Conservation (phyloP, 92 coral and sea anemone genomes). For the Pocillopora meandrina region DNA sequence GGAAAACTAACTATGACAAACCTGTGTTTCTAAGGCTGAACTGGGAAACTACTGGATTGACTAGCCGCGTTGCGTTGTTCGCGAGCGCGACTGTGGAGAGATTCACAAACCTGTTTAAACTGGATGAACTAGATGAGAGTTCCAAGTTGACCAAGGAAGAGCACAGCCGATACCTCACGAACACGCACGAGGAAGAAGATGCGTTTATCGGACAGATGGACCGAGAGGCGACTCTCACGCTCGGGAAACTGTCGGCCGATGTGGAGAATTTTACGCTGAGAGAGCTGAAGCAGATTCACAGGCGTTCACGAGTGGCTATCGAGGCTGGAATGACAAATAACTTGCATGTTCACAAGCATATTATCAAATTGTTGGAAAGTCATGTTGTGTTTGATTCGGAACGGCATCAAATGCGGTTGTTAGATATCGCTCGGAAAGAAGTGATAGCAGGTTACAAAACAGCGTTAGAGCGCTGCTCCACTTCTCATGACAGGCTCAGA, state of each 20-base stretch:
- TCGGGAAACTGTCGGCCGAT: constrained; percentile 58
- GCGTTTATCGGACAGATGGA: constrained; percentile 73
- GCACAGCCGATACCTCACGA: not conserved
- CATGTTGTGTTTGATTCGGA: constrained; percentile 57
- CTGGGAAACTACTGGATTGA: constrained; percentile 49
- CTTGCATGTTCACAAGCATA: constrained; percentile 70
- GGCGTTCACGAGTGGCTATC: constrained; percentile 81
- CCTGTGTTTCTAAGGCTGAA: constrained; percentile 51
- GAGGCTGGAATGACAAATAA: constrained; percentile 84
- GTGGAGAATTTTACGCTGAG: constrained; percentile 68
- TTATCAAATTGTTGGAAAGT: constrained; percentile 61
- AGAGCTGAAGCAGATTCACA: constrained; percentile 68
- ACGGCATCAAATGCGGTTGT: constrained; percentile 22
- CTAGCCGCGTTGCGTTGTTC: constrained; percentile 31
- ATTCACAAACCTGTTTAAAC: constrained; percentile 42
- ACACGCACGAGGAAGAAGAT: constrained; percentile 35
- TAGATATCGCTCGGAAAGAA: constrained; percentile 53
- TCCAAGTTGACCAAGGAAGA: constrained; percentile 3
- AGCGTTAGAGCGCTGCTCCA: constrained; percentile 56
- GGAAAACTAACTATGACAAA: constrained; percentile 23
- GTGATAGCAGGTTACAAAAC: constrained; percentile 49
- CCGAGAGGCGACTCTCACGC: constrained; percentile 55
- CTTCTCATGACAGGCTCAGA: constrained; percentile 59
- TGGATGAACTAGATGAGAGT: constrained; percentile 23
- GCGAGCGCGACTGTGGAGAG: constrained; percentile 35